A percentile compares a stretch with the other conserved stretches of the same genome.
Evolutionary conservation across 2,888 invertebrate genomes (phyloP).

Genomic region (Chrysina gloriosa): DNA sequence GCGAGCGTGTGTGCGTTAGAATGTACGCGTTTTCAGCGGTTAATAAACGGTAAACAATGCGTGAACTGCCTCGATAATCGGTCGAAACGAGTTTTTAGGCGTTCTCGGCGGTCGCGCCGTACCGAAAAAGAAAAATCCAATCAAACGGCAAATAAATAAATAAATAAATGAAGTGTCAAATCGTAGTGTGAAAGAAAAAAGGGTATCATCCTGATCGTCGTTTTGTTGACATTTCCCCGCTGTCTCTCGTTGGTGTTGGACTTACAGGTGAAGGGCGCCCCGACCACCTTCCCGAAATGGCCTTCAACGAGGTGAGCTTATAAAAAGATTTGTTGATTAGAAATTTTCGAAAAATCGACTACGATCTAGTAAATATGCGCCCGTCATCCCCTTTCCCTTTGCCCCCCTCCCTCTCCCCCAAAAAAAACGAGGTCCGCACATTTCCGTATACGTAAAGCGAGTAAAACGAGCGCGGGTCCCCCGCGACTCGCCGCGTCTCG

Average conservation of each 20-base stretch:
- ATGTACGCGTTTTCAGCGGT: constrained; percentile 37
- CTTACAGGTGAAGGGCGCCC: constrained; percentile 70
- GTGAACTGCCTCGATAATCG: constrained; percentile 37
- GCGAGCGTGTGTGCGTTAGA: constrained; percentile 4
- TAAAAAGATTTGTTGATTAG: constrained; percentile 49
- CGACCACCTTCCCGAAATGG: constrained; percentile 74
- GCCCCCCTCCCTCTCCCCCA: too few relatives aligned
- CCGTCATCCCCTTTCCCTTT: too few relatives aligned
- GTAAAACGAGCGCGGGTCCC: too few relatives aligned
- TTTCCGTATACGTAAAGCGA: too few relatives aligned
- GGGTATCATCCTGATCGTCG: constrained; percentile 25
- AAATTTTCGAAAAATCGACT: too few relatives aligned
- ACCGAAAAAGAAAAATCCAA: too few relatives aligned
- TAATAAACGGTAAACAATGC: constrained; percentile 35
- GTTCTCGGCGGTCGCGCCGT: too few relatives aligned
- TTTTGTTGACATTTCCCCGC: constrained; percentile 51
- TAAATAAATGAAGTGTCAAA: constrained; percentile 40
- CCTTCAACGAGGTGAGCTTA: constrained; percentile 85
- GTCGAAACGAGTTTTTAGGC: too few relatives aligned
- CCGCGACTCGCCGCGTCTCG: too few relatives aligned
- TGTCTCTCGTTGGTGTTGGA: too few relatives aligned
- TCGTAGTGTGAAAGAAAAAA: constrained; percentile 31
- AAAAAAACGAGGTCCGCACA: too few relatives aligned
- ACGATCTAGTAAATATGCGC: too few relatives aligned
- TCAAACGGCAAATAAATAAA: not conserved